phyloP scores from a whole-genome alignment of 2,113 vertebrate genomes.

The Menidia beryllina region DNA sequence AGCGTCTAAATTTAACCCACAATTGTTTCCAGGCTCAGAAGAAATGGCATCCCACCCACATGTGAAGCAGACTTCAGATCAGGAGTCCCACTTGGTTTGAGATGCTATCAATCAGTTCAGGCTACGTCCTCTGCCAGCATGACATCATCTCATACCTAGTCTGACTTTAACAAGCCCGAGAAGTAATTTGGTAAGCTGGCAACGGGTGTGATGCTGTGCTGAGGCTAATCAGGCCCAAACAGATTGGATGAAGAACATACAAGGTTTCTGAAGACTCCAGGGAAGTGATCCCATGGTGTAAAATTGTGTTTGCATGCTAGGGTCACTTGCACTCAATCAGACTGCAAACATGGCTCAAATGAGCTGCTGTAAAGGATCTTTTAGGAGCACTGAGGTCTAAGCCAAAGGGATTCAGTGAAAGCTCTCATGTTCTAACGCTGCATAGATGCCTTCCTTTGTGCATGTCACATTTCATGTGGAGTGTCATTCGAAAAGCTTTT shows the following conservation, averaged over 20 bases:
- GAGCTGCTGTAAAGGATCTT: conserved; percentile 14
- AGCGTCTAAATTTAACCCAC: conserved; percentile 66
- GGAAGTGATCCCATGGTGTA: conserved; percentile 43
- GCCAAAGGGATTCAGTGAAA: conserved; percentile 30
- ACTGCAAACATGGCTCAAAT: conserved; percentile 40
- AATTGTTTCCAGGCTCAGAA: conserved; percentile 72
- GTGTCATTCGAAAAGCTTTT: neutral
- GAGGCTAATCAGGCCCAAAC: conserved; percentile 51
- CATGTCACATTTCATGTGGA: conserved; percentile 3
- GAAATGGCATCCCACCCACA: conserved; percentile 61
- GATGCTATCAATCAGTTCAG: conserved; percentile 63
- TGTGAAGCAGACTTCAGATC: conserved; percentile 52
- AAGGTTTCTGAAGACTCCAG: conserved; percentile 35
- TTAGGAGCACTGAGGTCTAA: conserved; percentile 12
- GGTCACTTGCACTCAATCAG: conserved; percentile 41
- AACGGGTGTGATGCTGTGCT: conserved; percentile 33
- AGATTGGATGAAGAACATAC: conserved; percentile 61
- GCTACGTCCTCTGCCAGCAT: conserved; percentile 60
- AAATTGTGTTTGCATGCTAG: conserved; percentile 54
- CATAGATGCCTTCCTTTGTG: neutral
- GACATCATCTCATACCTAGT: conserved; percentile 69
- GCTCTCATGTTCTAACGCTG: conserved; percentile 29
- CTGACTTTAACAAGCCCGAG: conserved; percentile 54
- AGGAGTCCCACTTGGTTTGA: conserved; percentile 49
- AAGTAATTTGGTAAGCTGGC: conserved; percentile 53